Percentiles rank a stretch among this genome's conserved stretches.
phyloP scores from a whole-genome alignment of 2,797 vertebrate species.

The Nasua narica region DNA sequence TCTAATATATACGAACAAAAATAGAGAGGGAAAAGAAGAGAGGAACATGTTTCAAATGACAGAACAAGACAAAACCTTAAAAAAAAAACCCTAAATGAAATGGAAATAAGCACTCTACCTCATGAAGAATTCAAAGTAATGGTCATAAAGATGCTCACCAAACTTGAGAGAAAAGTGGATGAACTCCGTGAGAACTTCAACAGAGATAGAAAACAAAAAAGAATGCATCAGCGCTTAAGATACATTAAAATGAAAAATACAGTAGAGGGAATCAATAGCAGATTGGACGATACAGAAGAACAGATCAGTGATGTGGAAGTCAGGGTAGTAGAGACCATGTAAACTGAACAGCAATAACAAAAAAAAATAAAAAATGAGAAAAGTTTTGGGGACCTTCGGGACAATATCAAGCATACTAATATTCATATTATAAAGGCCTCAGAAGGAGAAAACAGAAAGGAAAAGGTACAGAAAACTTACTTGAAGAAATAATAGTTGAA shows the following conservation, averaged over 20 bases:
- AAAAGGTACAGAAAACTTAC: not conserved
- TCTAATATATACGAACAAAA: not conserved
- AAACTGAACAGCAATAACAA: not conserved
- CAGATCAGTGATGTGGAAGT: not conserved
- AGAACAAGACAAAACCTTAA: not conserved
- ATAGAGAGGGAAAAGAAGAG: not conserved
- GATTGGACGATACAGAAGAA: not conserved
- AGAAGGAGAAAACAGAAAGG: not conserved
- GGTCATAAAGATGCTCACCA: not conserved
- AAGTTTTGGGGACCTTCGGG: not conserved
- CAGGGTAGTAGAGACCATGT: not conserved
- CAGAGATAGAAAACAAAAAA: not conserved
- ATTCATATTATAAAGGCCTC: not conserved
- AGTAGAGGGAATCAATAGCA: not conserved
- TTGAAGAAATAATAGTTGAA: not conserved
- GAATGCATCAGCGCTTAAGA: not conserved
- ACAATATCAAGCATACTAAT: not conserved
- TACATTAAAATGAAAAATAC: not conserved
- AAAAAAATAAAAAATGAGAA: not conserved
- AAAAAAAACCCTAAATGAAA: not conserved
- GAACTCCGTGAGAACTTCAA: not conserved
- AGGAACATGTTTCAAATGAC: not conserved
- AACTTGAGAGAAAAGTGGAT: not conserved
- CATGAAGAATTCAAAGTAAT: not conserved
- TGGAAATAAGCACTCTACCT: not conserved